Evolutionary conservation across 2,113 vertebrate genomes (phyloP).

Genomic region (Campylomormyrus numenius): DNA sequence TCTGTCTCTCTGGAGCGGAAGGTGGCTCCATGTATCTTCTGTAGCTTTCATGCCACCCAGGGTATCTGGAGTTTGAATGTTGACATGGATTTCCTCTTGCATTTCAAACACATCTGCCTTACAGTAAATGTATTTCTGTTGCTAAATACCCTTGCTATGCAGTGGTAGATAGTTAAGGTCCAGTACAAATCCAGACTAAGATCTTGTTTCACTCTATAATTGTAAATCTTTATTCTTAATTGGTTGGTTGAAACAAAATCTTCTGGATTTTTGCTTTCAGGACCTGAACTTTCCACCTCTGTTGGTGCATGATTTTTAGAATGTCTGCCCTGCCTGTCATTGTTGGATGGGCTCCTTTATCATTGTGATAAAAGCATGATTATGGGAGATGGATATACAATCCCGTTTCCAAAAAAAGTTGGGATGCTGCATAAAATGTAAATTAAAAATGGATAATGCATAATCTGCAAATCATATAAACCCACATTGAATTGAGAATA

Average conservation of each 20-base stretch:
- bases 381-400: too few species aligned
- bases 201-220: neutral
- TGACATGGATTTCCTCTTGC: neutral
- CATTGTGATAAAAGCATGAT: neutral
- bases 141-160: neutral
- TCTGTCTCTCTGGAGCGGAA: neutral
- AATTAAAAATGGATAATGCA: too few species aligned
- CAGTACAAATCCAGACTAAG: neutral
- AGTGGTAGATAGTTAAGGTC: neutral
- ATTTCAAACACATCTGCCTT: neutral
- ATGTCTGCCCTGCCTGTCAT: neutral
- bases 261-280: neutral
- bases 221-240: neutral
- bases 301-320: neutral
- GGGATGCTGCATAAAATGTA: too few species aligned
- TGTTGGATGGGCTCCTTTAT: neutral
- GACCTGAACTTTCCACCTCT: neutral
- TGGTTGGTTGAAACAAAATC: neutral
- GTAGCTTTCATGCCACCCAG: neutral
- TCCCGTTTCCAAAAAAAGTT: too few species aligned
- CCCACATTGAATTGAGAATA: too few species aligned
- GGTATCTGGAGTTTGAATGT: neutral
- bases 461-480: too few species aligned
- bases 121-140: neutral
- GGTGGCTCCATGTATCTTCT: neutral